A percentile compares a stretch with the other conserved stretches of the same genome.
phyloP scores from a whole-genome alignment of 2,888 invertebrate species.

The Rhagium mordax region DNA sequence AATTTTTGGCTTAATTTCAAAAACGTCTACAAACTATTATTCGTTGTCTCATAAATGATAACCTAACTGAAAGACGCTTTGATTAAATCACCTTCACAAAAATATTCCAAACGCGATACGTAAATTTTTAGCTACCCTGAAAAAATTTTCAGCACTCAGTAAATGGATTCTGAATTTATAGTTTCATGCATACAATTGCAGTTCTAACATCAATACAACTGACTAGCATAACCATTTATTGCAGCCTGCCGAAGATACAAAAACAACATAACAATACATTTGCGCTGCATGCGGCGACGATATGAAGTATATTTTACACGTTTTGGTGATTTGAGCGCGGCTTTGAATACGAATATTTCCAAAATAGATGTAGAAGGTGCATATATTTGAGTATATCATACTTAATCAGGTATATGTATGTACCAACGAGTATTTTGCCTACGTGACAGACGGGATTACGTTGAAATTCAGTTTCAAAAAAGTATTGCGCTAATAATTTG shows the following conservation, averaged over 20 bases:
- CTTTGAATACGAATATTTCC: not conserved
- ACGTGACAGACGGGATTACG: no score
- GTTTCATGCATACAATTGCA: not conserved
- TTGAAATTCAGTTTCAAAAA: no score
- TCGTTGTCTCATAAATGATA: no score
- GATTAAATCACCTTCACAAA: no score
- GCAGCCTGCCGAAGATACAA: not conserved
- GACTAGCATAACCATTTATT: not conserved
- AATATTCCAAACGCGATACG: no score
- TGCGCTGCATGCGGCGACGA: not conserved
- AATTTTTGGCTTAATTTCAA: no score
- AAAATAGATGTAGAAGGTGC: not conserved
- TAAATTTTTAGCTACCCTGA: no score
- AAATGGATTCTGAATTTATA: not conserved
- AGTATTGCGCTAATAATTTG: no score
- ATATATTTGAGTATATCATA: not conserved
- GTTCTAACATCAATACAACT: not conserved
- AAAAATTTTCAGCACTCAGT: not conserved
- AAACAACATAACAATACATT: not conserved
- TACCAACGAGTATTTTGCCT: no score
- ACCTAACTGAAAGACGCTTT: no score
- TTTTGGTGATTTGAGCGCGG: not conserved
- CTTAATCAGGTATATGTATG: no score
- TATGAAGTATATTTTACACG: not conserved
- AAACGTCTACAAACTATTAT: no score